Percentiles rank a stretch among this genome's conserved stretches.
These are phyloP conservation scores for Sciaenops ocellatus DNA, from an alignment of 2,797 vertebrate species.

Conservation along the genomic window DNA sequence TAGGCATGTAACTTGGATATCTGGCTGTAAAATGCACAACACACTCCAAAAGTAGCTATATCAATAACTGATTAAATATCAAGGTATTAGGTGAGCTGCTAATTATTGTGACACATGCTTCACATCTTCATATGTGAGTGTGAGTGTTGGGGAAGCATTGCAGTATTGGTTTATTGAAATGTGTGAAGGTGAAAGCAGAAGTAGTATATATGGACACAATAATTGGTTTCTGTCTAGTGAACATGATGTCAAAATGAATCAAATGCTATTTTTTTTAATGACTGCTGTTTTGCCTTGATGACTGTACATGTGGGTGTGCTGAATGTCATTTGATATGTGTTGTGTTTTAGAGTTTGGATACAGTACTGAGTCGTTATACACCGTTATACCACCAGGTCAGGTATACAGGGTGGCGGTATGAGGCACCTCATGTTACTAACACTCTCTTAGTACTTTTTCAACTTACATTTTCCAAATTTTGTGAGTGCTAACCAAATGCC, in stretches of 20 bases:
- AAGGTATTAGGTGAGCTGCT: not conserved
- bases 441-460: constrained; percentile 29
- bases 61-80: not conserved
- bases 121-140: too few species aligned
- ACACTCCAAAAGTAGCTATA: constrained; percentile 11
- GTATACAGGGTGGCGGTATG: constrained; percentile 62
- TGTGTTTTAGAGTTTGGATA: constrained; percentile 81
- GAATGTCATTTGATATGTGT: constrained; percentile 58
- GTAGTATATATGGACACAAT: not conserved
- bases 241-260: not conserved
- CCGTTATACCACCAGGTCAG: constrained; percentile 79
- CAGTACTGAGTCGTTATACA: constrained; percentile 78
- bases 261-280: constrained; percentile 1
- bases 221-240: not conserved
- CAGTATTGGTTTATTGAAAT: not conserved
- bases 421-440: constrained; percentile 69
- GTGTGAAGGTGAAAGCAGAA: not conserved
- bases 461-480: constrained; percentile 34
- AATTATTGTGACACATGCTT: not conserved
- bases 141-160: too few species aligned
- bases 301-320: constrained; percentile 22
- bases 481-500: constrained; percentile 45
- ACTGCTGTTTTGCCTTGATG: not conserved
- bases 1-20: constrained; percentile 23
- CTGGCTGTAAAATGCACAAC: constrained; percentile 5